Evolutionary conservation across 2,888 invertebrate genomes (phyloP), one percentile per base, ranked within the genome.

Genomic region (Corbicula japonica): DNA sequence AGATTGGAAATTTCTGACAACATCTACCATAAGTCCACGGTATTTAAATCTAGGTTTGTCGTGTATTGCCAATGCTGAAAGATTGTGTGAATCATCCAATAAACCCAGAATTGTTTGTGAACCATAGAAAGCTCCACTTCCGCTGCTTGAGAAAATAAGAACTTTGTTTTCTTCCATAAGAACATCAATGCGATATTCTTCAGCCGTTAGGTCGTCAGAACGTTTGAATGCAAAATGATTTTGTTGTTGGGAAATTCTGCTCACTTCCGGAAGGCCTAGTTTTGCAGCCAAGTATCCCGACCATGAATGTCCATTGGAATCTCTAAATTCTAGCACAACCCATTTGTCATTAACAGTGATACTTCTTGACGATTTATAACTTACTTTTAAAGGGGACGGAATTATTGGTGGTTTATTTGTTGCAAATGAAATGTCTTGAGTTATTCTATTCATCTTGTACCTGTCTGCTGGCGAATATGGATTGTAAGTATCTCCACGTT

Each of bases 1-100:
- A 5, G 80, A 61, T 56, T 89, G 88, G 69, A 92, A 93, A 75
- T 92, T 91, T 61, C 91, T 75, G 1, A 82, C 84, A 6, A 88
- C 86, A 63, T 90, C 90, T 28, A 89, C 52, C 75, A 87, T 86
- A 58, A 89, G 79, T 0, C 90, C 89, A 3, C 90, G 66, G 74
- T 87, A 88, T 2, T 26, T 30, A 76, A 86, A 89, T 4, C 91
- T 77, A 18, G 88, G 88, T 4, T 75, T 63, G 74, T 88, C 88
- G 3, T 61, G 65, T 6, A 88, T 76, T 5, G 30, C 12, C 0
- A 80, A 56, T 10, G 61, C 52, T 6, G 76, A 76, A 1, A 76
- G n/a, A 0, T 18, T 46, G 0, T 63, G 32, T 1, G 44, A 21
- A 1, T 10, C 35, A 15, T 46, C 60, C 0, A 66, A 26, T 10